Percentiles rank a stretch among this genome's conserved stretches.
Conservation (phyloP, 2,888 invertebrate species). For the Invenusta paracnida region DNA sequence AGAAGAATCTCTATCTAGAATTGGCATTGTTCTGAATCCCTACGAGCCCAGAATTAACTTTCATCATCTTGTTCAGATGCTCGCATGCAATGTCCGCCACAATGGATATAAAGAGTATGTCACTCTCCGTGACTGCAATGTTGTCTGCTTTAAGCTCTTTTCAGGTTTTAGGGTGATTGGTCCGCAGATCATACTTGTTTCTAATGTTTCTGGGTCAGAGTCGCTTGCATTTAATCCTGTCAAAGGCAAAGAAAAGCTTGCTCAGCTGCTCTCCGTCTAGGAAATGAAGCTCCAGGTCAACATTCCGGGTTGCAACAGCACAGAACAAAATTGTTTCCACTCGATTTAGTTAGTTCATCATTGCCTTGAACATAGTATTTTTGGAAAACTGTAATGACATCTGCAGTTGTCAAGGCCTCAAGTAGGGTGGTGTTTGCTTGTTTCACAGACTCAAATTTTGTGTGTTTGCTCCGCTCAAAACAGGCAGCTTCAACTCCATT, state of each 20-base stretch:
- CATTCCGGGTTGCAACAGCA: not conserved
- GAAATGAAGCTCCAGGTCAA: not conserved
- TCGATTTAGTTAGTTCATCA: conserved; percentile 45
- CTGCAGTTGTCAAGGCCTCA: conserved; percentile 41
- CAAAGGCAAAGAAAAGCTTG: not conserved
- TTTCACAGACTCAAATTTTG: conserved; percentile 38
- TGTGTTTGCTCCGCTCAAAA: conserved; percentile 27
- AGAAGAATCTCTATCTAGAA: conserved; percentile 8
- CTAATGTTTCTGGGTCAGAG: not conserved
- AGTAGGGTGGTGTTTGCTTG: conserved; percentile 34
- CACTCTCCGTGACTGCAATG: not conserved
- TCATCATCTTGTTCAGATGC: conserved; percentile 20
- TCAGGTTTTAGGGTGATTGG: not conserved
- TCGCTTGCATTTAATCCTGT: conserved; percentile 25
- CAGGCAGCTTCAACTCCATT: not conserved
- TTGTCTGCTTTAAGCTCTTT: conserved; percentile 7
- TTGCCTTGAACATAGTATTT: conserved; percentile 44
- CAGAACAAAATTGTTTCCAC: conserved; percentile 27
- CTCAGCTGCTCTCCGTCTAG: not conserved
- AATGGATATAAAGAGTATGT: conserved; percentile 14
- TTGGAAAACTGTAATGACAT: conserved; percentile 35
- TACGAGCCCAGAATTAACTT: not conserved
- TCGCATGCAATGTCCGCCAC: not conserved
- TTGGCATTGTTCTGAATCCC: not conserved
- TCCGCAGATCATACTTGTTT: not conserved